Evolutionary conservation across 2,797 vertebrate species (phyloP).

Genomic region (Argya squamiceps): DNA sequence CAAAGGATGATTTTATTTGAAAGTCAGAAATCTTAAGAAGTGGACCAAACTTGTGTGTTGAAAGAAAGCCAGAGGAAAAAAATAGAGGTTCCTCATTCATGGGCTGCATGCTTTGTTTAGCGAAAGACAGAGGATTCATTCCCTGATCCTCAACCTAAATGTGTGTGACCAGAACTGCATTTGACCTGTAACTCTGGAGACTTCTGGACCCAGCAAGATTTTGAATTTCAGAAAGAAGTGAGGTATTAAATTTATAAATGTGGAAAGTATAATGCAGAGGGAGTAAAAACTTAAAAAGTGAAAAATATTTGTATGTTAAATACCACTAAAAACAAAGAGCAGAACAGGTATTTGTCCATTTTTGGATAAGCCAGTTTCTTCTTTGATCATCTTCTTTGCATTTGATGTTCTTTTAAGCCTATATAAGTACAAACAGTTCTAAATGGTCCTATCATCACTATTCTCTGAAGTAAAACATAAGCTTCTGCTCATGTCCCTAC

Average conservation of each 20-base stretch:
- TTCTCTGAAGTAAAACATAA: not conserved
- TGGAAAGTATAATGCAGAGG: not conserved
- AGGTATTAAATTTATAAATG: not conserved
- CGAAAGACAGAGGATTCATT: not conserved
- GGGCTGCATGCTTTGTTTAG: not conserved
- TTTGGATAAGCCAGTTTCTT: not conserved
- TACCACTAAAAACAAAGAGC: not conserved
- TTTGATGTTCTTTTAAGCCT: not conserved
- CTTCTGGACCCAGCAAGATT: not conserved
- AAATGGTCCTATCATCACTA: not conserved
- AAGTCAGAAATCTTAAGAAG: conserved; percentile 65
- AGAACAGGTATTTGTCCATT: not conserved
- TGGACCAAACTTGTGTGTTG: conserved; percentile 56
- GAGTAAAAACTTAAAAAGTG: not conserved
- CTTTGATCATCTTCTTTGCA: not conserved
- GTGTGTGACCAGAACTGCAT: not conserved
- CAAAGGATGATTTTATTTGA: conserved; percentile 75
- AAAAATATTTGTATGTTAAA: not conserved
- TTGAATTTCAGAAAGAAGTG: not conserved
- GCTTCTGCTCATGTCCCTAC: not conserved
- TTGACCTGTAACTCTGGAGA: not conserved
- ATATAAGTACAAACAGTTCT: not conserved
- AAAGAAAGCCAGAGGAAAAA: not conserved
- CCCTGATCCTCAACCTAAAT: not conserved
- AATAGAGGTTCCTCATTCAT: not conserved